Percentiles rank a stretch among this genome's conserved stretches.
Evolutionary conservation across 2,797 vertebrate species (phyloP).

Genomic region (Cirrhinus mrigala): DNA sequence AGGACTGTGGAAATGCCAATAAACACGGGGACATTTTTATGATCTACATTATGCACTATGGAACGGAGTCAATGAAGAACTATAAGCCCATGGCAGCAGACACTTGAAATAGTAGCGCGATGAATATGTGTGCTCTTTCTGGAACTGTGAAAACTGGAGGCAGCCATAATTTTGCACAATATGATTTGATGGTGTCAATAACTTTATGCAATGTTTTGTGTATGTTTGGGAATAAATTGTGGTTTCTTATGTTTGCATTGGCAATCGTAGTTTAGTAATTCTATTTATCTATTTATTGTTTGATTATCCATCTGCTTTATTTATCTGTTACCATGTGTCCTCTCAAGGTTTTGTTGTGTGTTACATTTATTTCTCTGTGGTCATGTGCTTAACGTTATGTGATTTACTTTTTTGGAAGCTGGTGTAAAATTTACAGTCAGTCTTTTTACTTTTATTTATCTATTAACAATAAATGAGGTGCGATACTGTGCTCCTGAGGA

Average conservation of each 20-base stretch:
- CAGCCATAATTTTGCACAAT: slow-evolving; percentile 85
- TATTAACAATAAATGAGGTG: slow-evolving; percentile 21
- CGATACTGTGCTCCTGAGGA: slow-evolving; percentile 21
- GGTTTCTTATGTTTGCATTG: slow-evolving; percentile 72
- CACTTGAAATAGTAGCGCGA: slow-evolving; percentile 67
- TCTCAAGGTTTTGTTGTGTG: slow-evolving; percentile 66
- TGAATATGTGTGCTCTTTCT: slow-evolving; percentile 62
- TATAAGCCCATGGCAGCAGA: slow-evolving; percentile 63
- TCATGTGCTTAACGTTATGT: slow-evolving; percentile 66
- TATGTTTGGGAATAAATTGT: slow-evolving; percentile 57
- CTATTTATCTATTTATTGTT: slow-evolving; percentile 77
- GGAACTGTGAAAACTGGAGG: slow-evolving; percentile 73
- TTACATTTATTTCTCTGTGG: slow-evolving; percentile 56
- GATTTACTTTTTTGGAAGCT: slow-evolving; percentile 64
- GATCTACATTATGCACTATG: slow-evolving; percentile 79
- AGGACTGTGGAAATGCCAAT: slow-evolving; percentile 57
- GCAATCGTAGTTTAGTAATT: slow-evolving; percentile 77
- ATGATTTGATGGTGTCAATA: slow-evolving; percentile 76
- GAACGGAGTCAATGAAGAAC: slow-evolving; percentile 63
- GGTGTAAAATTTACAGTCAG: slow-evolving; percentile 59
- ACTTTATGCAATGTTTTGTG: slow-evolving; percentile 81
- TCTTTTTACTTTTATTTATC: slow-evolving; percentile 47
- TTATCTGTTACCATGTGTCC: slow-evolving; percentile 64
- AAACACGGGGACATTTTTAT: slow-evolving; percentile 69
- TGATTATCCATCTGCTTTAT: slow-evolving; percentile 64